Conservation (phyloP, 64 coral and sea anemone species). For the Montipora foliosa region DNA sequence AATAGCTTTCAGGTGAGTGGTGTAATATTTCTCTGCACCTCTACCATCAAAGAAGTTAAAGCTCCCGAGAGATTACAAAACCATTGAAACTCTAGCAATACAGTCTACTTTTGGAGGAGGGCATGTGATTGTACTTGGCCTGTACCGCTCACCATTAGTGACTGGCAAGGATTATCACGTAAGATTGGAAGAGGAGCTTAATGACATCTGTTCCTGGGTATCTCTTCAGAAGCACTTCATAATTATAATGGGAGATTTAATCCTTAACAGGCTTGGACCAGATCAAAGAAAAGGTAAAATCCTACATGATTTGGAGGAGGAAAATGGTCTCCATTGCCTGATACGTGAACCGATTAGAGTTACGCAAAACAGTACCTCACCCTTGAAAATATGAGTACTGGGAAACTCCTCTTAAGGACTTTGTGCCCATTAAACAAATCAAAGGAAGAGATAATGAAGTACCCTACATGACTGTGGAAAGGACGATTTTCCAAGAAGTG, state of each 20-base stretch:
- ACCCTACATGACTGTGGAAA: background rate
- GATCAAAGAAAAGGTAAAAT: no score
- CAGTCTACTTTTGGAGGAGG: background rate
- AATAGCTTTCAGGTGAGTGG: background rate
- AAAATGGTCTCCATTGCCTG: no score
- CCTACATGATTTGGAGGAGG: no score
- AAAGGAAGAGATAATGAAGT: background rate
- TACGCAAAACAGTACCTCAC: no score
- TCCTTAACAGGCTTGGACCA: no score
- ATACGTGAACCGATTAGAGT: no score
- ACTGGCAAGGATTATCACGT: background rate
- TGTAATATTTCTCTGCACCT: background rate
- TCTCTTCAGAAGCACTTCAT: background rate
- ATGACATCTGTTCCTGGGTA: background rate
- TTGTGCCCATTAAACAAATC: background rate
- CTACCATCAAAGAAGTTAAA: background rate
- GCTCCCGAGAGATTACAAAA: background rate
- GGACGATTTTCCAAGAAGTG: background rate
- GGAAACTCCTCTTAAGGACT: background rate
- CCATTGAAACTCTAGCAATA: background rate
- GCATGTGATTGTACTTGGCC: background rate
- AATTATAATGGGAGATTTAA: conserved; percentile 8
- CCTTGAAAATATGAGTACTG: background rate
- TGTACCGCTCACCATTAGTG: background rate
- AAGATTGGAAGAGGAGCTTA: background rate